Evolutionary conservation across 2,888 invertebrate species (phyloP).

Genomic region (Nomada hirtipes): DNA sequence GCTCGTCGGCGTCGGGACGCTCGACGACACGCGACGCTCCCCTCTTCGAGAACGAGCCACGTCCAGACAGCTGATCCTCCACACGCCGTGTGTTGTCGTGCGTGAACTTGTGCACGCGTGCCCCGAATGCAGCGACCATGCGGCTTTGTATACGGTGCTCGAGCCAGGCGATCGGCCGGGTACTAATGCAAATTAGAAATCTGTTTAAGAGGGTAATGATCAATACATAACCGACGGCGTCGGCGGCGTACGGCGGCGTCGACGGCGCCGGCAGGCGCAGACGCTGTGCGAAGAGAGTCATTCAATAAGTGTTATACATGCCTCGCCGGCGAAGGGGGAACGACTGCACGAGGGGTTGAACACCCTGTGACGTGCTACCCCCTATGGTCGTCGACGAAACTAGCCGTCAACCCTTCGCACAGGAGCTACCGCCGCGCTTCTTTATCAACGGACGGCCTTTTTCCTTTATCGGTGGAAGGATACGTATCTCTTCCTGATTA

Average conservation of each 20-base stretch:
- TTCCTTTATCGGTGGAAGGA: conserved; percentile 51
- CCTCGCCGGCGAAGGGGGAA: conserved; percentile 60
- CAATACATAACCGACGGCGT: conserved; percentile 80
- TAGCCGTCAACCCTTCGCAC: conserved; percentile 58
- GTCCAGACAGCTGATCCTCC: conserved; percentile 54
- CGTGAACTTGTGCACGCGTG: conserved; percentile 47
- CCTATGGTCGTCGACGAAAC: conserved; percentile 77
- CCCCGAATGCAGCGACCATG: conserved; percentile 54
- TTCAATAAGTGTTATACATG: conserved; percentile 73
- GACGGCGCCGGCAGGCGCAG: conserved; percentile 78
- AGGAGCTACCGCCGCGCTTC: conserved; percentile 65
- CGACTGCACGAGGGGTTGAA: conserved; percentile 65
- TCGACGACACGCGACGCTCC: conserved; percentile 39
- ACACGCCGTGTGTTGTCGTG: conserved; percentile 20
- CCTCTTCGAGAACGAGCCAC: conserved; percentile 31
- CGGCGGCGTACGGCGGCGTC: conserved; percentile 63
- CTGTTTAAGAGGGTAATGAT: conserved; percentile 83
- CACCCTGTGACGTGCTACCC: conserved; percentile 77
- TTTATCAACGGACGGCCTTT: conserved; percentile 72
- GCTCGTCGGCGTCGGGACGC: conserved; percentile 39
- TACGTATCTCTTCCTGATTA: not conserved
- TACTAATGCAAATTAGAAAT: conserved; percentile 82
- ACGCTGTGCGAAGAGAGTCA: conserved; percentile 78
- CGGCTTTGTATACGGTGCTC: conserved; percentile 65
- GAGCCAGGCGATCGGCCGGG: conserved; percentile 71